A percentile compares a stretch with the other conserved stretches of the same genome.
phyloP scores from a whole-genome alignment of 1,140 invertebrate species.

The Drosophila nebulosa region DNA sequence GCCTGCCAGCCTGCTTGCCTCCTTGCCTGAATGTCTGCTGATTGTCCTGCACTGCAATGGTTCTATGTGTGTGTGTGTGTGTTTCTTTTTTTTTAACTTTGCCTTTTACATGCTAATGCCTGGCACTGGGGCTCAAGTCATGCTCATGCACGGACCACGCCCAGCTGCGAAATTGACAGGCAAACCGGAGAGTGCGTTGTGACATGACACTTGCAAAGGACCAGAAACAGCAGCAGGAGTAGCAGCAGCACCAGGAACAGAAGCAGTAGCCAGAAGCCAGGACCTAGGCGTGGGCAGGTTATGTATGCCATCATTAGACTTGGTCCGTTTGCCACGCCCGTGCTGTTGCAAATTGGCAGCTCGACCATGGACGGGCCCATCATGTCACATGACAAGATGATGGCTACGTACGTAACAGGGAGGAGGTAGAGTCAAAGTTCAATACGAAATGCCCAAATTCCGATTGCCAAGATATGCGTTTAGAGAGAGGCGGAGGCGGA shows the following conservation, averaged over 20 bases:
- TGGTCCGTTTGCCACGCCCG: conserved; percentile 76
- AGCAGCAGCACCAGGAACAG: background rate
- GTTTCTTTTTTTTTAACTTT: conserved; percentile 54
- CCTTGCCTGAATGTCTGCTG: conserved; percentile 24
- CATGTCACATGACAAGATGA: conserved; percentile 66
- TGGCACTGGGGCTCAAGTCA: conserved; percentile 68
- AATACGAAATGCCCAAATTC: conserved; percentile 66
- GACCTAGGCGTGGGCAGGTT: conserved; percentile 45
- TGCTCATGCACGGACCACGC: conserved; percentile 60
- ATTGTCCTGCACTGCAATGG: conserved; percentile 65
- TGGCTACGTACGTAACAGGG: background rate
- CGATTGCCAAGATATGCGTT: conserved; percentile 62
- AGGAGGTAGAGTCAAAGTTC: conserved; percentile 59
- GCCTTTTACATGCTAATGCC: conserved; percentile 73
- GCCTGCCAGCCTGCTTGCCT: conserved; percentile 5
- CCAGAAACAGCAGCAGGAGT: conserved; percentile 16
- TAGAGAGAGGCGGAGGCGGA: background rate
- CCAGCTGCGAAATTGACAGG: conserved; percentile 77
- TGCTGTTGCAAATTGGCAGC: conserved; percentile 74
- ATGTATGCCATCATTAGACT: conserved; percentile 77
- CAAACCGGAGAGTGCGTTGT: conserved; percentile 64
- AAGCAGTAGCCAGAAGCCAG: background rate
- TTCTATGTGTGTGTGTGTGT: background rate
- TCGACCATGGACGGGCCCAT: conserved; percentile 57
- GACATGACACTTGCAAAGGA: conserved; percentile 73